Evolutionary conservation across 2,888 invertebrate species (phyloP), one percentile per base, ranked within the genome.

Genomic region (Pseudanteris insignis): DNA sequence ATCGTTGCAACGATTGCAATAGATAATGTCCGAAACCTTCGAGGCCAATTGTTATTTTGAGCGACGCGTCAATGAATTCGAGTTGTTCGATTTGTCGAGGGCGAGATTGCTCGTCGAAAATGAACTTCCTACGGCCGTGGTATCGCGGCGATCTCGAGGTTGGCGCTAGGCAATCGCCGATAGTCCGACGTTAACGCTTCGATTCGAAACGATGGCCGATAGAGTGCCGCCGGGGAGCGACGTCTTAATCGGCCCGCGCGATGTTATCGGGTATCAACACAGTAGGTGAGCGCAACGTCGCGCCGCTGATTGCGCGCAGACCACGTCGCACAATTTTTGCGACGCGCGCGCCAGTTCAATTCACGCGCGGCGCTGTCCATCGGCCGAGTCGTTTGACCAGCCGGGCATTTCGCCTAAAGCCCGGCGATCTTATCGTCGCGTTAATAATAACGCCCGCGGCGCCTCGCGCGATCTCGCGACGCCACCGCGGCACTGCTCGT

Each of bases 381-480:
- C n/a, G n/a, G n/a, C n/a, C n/a, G n/a, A n/a, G n/a, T n/a, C n/a
- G 63, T 59, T 66, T 68, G 71, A 70, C 68, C 69, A 69, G 70
- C 63, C 63, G 64, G 65, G 64, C 68, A 67, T 71, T 70, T 71
- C 71, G 58, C 67, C 64, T 70, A 69, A 71, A 67, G 70, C 58
- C 62, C 55, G 59, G 46, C 65, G 69, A 72, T 70, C 65, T 70
- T 73, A 72, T 71, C 68, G 66, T 66, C 63, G 64, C 64, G 71
- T 73, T 71, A 73, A 72, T 71, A 72, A 73, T 70, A 70, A 71
- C 43, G 59, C 36, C 11, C 50, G 55, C 21, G 55, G 4, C 18
- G 6, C 6, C 18, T 6, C 4, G 6, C 18, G 6, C 6, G 6
- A 18, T 6, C 18, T 18, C 4, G 18, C 18, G 18, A 18, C 18